Base-by-base conservation (phyloP, 1,140 invertebrate genomes). In the Drosophila pseudoananassae region DNA sequence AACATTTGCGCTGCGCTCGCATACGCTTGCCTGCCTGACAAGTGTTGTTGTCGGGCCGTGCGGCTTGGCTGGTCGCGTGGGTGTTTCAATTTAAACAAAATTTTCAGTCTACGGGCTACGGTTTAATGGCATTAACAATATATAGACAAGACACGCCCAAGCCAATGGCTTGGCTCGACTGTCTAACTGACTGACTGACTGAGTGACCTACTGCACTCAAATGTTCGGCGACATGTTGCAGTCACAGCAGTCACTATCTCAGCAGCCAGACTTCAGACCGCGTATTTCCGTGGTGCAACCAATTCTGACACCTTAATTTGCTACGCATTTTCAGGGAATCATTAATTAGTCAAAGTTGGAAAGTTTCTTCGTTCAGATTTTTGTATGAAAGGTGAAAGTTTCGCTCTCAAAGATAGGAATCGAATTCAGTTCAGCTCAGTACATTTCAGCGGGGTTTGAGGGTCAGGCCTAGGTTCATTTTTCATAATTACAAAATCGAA, bases 81-180 rank as follows among this genome's bases (percentile, higher is more conserved):
- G 82, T 65, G 82, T 82, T 87, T 85, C 80, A 73, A 73, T 73
- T 73, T 73, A 72, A 73, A 73, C 70, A 68, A 69, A 78, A 87
- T 78, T 87, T 85, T 57, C 74, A 85, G 63, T 85, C 78, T 65
- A 56, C 69, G 58, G 66, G 74, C 75, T 57, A 61, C 66, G 79
- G 68, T 72, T 82, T 82, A 83, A 83, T 69, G 61, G 61, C 58
- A 77, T 73, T 78, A 78, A 20, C 60, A 66, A 75, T 56, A 64
- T 50, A 64, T 55, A 76, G 58, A 75, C 61, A 58, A 65, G 63
- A 56, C 74, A 76, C 74, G 74, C 74, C 74, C 74, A 69, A 46
- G 47, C 47, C 61, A n/a, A n/a, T n/a, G n/a, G n/a, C n/a, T n/a
- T n/a, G n/a, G n/a, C n/a, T n/a, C n/a, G 33, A 43, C 14, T 43